These are phyloP conservation scores for Babylonia areolata DNA, from an alignment of 1,140 invertebrate species.

Conservation along the genomic window DNA sequence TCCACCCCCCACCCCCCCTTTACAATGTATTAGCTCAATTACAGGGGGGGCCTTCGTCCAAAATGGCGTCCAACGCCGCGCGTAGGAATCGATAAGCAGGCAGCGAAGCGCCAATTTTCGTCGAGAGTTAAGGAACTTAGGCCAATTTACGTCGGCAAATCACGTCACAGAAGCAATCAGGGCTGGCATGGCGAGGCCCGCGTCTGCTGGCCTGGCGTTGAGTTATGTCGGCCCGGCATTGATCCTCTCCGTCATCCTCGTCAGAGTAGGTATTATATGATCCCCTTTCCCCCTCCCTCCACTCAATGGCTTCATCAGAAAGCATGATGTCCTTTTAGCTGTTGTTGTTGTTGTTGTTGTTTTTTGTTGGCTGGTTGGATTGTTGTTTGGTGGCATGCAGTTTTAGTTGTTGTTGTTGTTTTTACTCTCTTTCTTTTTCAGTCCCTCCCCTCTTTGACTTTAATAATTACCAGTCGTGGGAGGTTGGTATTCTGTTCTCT, in stretches of 20 bases:
- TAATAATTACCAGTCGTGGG: neutral
- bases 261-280: neutral
- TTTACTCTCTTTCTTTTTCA: neutral
- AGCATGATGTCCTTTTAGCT: neutral
- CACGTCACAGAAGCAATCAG: slow-evolving; percentile 28
- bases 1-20: slow-evolving; percentile 8
- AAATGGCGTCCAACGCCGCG: neutral
- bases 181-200: neutral
- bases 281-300: neutral
- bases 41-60: neutral
- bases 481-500: no score
- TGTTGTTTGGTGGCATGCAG: no score
- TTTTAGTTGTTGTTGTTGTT: no score
- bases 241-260: neutral
- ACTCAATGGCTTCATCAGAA: neutral
- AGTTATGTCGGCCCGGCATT: neutral
- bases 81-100: slow-evolving; percentile 18
- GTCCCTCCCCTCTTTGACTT: neutral
- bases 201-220: neutral
- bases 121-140: slow-evolving; percentile 15
- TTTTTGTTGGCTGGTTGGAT: neutral
- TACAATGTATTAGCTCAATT: slow-evolving; percentile 34
- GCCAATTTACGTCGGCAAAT: slow-evolving; percentile 33
- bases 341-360: no score
- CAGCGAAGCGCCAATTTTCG: slow-evolving; percentile 36